Evolutionary conservation across 2,113 vertebrate species (phyloP).

Genomic region (Zapornia atra): DNA sequence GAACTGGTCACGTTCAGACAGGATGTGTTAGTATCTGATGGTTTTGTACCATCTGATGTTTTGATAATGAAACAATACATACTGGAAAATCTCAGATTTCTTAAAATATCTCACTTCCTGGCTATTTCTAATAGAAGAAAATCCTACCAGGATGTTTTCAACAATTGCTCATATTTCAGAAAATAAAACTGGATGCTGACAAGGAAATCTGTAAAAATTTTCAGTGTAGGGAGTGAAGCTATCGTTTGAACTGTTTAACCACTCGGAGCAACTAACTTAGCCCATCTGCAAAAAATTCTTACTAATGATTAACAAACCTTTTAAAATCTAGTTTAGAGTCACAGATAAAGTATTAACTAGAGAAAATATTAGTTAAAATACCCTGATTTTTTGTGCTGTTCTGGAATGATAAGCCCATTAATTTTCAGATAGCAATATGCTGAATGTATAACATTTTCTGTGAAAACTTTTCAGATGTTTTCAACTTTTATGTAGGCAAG

Average conservation of each 20-base stretch:
- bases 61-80: neutral
- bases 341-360: neutral
- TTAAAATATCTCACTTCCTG: neutral
- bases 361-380: neutral
- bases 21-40: neutral
- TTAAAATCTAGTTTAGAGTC: neutral
- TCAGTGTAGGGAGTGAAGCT: neutral
- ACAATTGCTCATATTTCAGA: neutral
- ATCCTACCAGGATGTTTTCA: neutral
- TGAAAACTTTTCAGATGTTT: neutral
- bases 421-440: neutral
- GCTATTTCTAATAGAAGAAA: neutral
- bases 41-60: too few species aligned
- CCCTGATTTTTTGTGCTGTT: neutral
- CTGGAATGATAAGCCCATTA: neutral
- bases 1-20: neutral
- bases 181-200: neutral
- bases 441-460: neutral
- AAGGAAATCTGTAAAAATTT: neutral
- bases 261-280: neutral
- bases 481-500: neutral
- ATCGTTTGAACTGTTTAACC: neutral
- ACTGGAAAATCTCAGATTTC: neutral
- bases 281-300: neutral
- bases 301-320: neutral